phyloP scores from a whole-genome alignment of 92 coral and sea anemone genomes.

The Meandrina meandrites region DNA sequence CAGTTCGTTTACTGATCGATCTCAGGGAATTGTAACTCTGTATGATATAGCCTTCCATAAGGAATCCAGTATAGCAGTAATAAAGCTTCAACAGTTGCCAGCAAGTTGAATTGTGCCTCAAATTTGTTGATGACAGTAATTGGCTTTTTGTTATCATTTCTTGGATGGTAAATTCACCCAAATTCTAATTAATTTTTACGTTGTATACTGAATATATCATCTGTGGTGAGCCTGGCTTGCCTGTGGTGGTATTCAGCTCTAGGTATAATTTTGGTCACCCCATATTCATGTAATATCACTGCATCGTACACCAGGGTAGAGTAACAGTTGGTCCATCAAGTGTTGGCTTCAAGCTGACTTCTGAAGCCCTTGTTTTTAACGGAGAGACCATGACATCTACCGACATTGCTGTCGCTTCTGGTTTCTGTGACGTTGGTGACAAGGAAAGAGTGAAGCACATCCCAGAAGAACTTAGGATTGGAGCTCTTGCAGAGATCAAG shows the following conservation, averaged over 20 bases:
- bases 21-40: too few relatives aligned
- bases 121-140: background rate
- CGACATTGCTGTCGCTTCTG: constrained; percentile 87
- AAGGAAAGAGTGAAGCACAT: constrained; percentile 56
- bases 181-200: too few relatives aligned
- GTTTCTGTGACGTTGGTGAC: constrained; percentile 74
- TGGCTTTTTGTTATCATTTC: background rate
- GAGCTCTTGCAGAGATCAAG: constrained; percentile 58
- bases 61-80: too few relatives aligned
- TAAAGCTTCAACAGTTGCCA: too few relatives aligned
- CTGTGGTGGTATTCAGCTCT: background rate
- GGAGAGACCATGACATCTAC: constrained; percentile 84
- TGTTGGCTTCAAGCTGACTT: constrained; percentile 79
- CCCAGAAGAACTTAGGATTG: constrained; percentile 35
- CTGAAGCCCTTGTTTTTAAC: constrained; percentile 83
- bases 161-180: too few relatives aligned
- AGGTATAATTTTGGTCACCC: too few relatives aligned
- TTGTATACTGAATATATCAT: too few relatives aligned
- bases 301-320: constrained; percentile 22
- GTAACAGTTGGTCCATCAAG: constrained; percentile 88
- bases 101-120: too few relatives aligned
- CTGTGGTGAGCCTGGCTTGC: background rate
- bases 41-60: too few relatives aligned
- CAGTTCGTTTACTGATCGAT: too few relatives aligned
- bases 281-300: too few relatives aligned